phyloP scores from a whole-genome alignment of 2,797 vertebrate species.

The Rousettus madagascariensis region DNA sequence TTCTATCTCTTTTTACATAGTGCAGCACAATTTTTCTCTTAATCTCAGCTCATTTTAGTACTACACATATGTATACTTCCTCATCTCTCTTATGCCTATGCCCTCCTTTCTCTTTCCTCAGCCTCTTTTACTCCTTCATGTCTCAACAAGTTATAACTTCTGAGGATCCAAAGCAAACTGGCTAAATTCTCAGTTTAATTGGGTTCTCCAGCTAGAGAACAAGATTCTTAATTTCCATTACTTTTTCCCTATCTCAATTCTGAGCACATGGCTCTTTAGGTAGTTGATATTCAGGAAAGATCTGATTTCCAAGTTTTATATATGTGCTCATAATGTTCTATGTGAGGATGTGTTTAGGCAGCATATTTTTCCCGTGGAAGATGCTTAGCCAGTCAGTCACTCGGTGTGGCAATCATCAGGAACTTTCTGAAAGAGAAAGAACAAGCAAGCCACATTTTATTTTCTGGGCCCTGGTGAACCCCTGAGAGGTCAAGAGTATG shows the following conservation, averaged over 20 bases:
- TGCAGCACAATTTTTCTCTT: not conserved
- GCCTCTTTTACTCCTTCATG: not conserved
- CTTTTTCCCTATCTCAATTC: not conserved
- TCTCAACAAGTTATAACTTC: not conserved
- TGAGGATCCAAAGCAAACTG: not conserved
- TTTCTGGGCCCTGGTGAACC: not conserved
- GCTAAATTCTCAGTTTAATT: not conserved
- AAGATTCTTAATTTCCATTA: not conserved
- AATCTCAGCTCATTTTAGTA: not conserved
- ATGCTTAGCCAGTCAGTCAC: not conserved
- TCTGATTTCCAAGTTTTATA: not conserved
- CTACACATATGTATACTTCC: not conserved
- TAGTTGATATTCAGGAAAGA: not conserved
- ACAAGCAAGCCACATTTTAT: not conserved
- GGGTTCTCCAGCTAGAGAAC: not conserved
- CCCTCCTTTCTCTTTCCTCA: not conserved
- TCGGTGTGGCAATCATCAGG: not conserved
- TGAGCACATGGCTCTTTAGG: not conserved
- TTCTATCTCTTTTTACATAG: not conserved
- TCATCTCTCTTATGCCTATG: not conserved
- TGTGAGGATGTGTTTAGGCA: not conserved
- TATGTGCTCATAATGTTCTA: not conserved
- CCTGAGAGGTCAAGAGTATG: not conserved
- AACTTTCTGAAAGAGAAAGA: not conserved
- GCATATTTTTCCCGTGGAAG: not conserved